phyloP scores from a whole-genome alignment of 2,113 vertebrate genomes.

The Etheostoma cragini region DNA sequence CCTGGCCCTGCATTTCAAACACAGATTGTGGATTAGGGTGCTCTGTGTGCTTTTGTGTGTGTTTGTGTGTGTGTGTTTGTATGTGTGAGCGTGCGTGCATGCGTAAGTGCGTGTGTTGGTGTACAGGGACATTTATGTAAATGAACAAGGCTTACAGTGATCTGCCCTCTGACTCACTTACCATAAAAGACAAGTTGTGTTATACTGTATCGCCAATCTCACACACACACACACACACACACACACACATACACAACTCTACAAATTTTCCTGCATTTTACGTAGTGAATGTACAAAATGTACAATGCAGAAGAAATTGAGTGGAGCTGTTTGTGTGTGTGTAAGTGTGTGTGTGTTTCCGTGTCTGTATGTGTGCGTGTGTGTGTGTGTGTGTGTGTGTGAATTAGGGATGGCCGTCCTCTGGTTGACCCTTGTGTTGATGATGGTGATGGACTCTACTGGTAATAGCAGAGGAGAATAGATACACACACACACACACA shows the following conservation, averaged over 20 bases:
- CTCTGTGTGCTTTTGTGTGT: constrained; percentile 33
- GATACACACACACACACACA: neutral
- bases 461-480: neutral
- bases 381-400: neutral
- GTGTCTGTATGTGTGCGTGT: neutral
- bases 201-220: neutral
- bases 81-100: neutral
- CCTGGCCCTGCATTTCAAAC: constrained; percentile 86
- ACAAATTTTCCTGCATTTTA: too few species aligned
- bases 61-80: constrained; percentile 41
- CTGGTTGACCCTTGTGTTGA: constrained; percentile 49
- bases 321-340: neutral
- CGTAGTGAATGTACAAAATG: neutral
- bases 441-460: constrained; percentile 41
- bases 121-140: constrained; percentile 11
- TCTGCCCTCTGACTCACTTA: constrained; percentile 25
- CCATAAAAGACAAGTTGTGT: constrained; percentile 28
- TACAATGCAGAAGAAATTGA: neutral
- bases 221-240: constrained; percentile 12
- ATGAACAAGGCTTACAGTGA: constrained; percentile 17
- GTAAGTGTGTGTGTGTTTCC: neutral
- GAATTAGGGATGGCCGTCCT: constrained; percentile 44
- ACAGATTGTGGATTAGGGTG: constrained; percentile 85
- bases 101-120: constrained; percentile 8
- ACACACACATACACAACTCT: neutral